Evolutionary conservation across 2,888 invertebrate species (phyloP), one percentile per base, ranked within the genome.

Genomic region (Hyalella azteca): DNA sequence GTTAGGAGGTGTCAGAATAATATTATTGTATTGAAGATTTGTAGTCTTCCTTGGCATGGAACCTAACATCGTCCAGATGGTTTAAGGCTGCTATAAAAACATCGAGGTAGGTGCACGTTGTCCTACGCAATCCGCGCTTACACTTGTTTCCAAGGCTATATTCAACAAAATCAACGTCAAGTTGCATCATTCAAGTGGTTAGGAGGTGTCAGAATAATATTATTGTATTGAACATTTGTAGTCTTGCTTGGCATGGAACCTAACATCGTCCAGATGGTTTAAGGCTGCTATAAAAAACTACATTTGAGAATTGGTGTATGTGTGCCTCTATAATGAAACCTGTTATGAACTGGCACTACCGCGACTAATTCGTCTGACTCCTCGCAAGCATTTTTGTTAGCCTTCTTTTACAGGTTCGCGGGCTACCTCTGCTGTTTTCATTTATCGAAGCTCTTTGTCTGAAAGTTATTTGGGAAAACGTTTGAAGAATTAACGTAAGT

Each of bases 341-440:
- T 66, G 66, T 36, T 66, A 66, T 36, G 39, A 36, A 66, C 66
- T 66, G 66, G 66, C 66, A 66, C 66, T 66, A 3, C 36, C 66
- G 66, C 66, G 32, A 66, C 66, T 66, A 66, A 66, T 66, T 66
- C 36, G 19, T 66, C 36, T 19, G 36, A 66, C 36, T 66, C 36
- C 26, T 29, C 22, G 22, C 54, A 54, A 54, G 54, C 54, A 54
- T 54, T 54, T 26, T 22, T 22, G n/a, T 50, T 19, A 2, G 29
- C 4, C n/a, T n/a, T n/a, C n/a, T n/a, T n/a, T n/a, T n/a, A n/a
- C n/a, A n/a, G n/a, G n/a, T n/a, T n/a, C n/a, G n/a, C n/a, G n/a
- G n/a, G n/a, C n/a, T n/a, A n/a, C n/a, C n/a, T n/a, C n/a, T n/a
- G n/a, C n/a, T n/a, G n/a, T n/a, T n/a, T n/a, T n/a, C n/a, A n/a